Percentiles rank a stretch among this genome's conserved stretches.
Evolutionary conservation across 2,888 invertebrate species (phyloP).

Genomic region (Caenorhabditis afra): DNA sequence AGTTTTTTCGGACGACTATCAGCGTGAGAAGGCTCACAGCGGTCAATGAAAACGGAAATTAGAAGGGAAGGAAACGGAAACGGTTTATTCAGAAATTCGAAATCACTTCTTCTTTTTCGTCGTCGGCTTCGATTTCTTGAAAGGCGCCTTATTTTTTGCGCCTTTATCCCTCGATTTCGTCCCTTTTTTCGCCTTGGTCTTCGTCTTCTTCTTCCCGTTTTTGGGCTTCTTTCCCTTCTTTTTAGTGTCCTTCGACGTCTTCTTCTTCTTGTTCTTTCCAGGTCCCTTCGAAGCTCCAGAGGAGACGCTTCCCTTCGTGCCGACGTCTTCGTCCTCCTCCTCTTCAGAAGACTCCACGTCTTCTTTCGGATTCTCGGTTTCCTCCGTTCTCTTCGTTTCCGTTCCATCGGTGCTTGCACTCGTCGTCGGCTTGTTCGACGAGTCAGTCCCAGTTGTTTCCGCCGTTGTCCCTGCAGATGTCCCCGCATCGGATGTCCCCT

Average conservation of each 20-base stretch:
- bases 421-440: background rate
- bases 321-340: conserved; percentile 29
- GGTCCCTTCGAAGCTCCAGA: conserved; percentile 18
- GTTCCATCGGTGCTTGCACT: conserved; percentile 18
- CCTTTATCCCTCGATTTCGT: conserved; percentile 21
- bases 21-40: no score
- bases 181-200: conserved; percentile 9
- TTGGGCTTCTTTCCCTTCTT: conserved; percentile 18
- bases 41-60: no score
- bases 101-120: conserved; percentile 31
- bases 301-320: no score
- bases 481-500: background rate
- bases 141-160: conserved; percentile 3
- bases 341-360: conserved; percentile 17
- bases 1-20: no score
- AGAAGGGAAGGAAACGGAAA: background rate
- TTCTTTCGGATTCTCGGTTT: conserved; percentile 10
- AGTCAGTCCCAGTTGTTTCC: background rate
- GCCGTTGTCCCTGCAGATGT: background rate
- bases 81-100: background rate
- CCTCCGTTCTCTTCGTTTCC: conserved; percentile 18
- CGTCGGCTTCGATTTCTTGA: conserved; percentile 18
- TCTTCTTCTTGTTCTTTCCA: conserved; percentile 3
- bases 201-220: conserved; percentile 18
- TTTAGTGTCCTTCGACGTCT: conserved; percentile 9